Conservation (phyloP, 2,797 vertebrate genomes). For the Acrossocheilus wenchowensis region DNA sequence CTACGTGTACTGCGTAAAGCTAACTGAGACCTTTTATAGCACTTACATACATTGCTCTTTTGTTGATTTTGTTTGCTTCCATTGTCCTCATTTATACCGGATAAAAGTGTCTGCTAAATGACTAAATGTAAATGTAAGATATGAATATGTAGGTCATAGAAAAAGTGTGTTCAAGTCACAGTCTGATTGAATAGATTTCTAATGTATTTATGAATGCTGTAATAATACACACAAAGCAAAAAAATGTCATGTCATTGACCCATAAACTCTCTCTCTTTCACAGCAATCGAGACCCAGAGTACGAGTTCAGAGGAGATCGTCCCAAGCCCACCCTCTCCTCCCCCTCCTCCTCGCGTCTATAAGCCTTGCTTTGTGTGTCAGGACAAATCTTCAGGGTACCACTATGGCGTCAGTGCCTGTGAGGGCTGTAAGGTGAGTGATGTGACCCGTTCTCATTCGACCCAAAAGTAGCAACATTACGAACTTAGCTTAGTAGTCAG, state of each 20-base stretch:
- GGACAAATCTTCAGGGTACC: conserved; percentile 89
- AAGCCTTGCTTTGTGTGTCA: conserved; percentile 90
- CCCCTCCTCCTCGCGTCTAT: conserved; percentile 86
- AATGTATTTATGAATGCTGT: background rate
- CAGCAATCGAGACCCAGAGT: conserved; percentile 83
- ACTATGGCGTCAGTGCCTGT: conserved; percentile 90
- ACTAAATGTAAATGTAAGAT: background rate
- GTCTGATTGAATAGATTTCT: background rate
- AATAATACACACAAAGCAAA: background rate
- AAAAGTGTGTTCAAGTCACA: background rate
- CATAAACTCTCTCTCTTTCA: background rate
- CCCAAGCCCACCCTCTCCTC: conserved; percentile 79
- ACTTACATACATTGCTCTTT: too few relatives aligned
- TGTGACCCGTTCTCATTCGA: background rate
- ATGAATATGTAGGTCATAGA: background rate
- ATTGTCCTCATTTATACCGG: too few relatives aligned
- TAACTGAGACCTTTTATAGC: too few relatives aligned
- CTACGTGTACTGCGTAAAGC: too few relatives aligned
- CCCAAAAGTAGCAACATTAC: background rate
- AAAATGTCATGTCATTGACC: background rate
- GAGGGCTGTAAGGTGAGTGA: conserved; percentile 75
- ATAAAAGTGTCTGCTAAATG: too few relatives aligned
- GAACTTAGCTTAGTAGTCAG: background rate
- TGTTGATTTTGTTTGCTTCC: too few relatives aligned
- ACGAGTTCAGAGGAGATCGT: conserved; percentile 89